Percentiles rank a stretch among this genome's conserved stretches.
phyloP scores from a whole-genome alignment of 2,113 vertebrate species.

The Oncorhynchus gorbuscha region DNA sequence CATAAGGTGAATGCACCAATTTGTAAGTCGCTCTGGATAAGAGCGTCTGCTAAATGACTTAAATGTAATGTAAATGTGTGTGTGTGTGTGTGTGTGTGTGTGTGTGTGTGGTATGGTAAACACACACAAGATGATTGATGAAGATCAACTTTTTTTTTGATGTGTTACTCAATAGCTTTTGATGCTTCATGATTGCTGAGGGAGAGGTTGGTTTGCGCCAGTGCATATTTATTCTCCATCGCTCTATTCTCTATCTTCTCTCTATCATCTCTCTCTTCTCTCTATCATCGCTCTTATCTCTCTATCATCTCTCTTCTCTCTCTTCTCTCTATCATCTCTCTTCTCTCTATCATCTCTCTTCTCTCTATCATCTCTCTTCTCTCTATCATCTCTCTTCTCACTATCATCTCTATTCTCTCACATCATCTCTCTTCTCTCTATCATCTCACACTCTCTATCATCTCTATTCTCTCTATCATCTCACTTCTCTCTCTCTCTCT shows the following conservation, averaged over 20 bases:
- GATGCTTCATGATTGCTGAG: conserved; percentile 48
- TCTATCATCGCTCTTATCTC: background rate
- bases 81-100: too few relatives aligned
- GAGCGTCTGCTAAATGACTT: too few relatives aligned
- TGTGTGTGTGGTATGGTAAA: too few relatives aligned
- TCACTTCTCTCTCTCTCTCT: background rate
- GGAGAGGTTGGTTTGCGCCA: conserved; percentile 18
- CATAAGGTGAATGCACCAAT: too few relatives aligned
- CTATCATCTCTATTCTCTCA: background rate
- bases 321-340: conserved; percentile 7
- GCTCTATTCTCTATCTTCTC: background rate
- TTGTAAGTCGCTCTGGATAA: too few relatives aligned
- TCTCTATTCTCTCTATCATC: background rate
- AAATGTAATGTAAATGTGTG: too few relatives aligned
- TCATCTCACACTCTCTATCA: background rate
- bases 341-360: conserved; percentile 4
- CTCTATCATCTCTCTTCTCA: conserved; percentile 15
- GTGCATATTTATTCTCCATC: conserved; percentile 50
- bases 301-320: background rate
- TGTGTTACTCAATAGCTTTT: conserved; percentile 50
- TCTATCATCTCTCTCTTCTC: conserved; percentile 1
- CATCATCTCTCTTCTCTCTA: too few relatives aligned
- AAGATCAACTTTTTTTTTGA: conserved; percentile 41
- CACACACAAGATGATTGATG: conserved; percentile 48
- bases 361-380: conserved; percentile 16